phyloP scores from a whole-genome alignment of 2,888 invertebrate species.

The Sipha maydis region DNA sequence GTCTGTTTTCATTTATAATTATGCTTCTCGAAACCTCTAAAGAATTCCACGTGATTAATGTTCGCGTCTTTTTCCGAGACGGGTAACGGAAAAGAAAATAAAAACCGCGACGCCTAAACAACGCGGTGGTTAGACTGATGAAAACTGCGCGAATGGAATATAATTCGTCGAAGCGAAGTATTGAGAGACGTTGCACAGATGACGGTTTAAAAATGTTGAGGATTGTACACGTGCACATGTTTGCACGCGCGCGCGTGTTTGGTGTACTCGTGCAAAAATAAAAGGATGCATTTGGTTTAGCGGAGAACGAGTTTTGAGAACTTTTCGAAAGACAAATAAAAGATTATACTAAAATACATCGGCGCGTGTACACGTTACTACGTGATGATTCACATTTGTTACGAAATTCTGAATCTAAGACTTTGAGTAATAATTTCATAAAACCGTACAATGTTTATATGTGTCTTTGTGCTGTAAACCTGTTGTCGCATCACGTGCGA shows the following conservation, averaged over 20 bases:
- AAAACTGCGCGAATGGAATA: not conserved
- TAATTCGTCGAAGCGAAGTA: not conserved
- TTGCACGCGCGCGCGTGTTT: too few relatives aligned
- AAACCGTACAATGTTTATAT: not conserved
- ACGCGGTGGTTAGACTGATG: not conserved
- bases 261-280: not conserved
- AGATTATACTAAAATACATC: constrained; percentile 16
- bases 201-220: not conserved
- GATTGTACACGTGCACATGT: not conserved
- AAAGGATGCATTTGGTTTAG: not conserved
- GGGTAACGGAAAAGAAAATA: too few relatives aligned
- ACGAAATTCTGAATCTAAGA: not conserved
- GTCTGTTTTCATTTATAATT: too few relatives aligned
- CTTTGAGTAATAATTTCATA: not conserved
- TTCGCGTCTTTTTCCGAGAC: too few relatives aligned
- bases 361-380: not conserved
- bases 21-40: too few relatives aligned
- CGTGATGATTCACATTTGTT: not conserved
- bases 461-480: not conserved
- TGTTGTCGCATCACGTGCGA: not conserved
- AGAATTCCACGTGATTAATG: too few relatives aligned
- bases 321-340: constrained; percentile 37
- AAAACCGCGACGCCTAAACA: not conserved
- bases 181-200: not conserved
- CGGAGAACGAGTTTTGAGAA: constrained; percentile 4